A percentile compares a stretch with the other conserved stretches of the same genome.
Evolutionary conservation across 1,140 invertebrate genomes (phyloP).

Genomic region (Capitella teleta): DNA sequence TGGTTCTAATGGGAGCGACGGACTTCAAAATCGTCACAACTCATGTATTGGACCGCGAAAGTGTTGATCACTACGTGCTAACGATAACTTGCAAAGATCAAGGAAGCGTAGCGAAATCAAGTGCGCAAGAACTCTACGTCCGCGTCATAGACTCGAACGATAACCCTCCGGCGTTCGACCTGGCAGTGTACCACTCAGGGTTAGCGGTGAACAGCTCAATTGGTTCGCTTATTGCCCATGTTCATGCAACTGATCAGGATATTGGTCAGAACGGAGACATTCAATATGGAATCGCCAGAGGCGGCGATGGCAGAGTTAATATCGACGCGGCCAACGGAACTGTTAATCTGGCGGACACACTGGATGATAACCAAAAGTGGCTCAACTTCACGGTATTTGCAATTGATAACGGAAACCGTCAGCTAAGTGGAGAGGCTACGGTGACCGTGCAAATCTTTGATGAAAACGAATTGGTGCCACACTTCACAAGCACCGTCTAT

Average conservation of each 20-base stretch:
- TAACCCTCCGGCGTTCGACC: slow-evolving; percentile 34
- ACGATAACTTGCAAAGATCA: slow-evolving; percentile 17
- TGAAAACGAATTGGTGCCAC: slow-evolving; percentile 90
- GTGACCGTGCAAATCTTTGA: slow-evolving; percentile 73
- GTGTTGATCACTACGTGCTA: slow-evolving; percentile 65
- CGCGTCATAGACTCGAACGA: slow-evolving; percentile 51
- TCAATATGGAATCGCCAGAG: slow-evolving; percentile 58
- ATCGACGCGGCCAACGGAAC: slow-evolving; percentile 70
- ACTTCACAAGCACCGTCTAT: slow-evolving; percentile 71
- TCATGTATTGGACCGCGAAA: slow-evolving; percentile 69
- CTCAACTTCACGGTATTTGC: slow-evolving; percentile 75
- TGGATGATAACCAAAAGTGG: slow-evolving; percentile 70
- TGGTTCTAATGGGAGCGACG: slow-evolving; percentile 3
- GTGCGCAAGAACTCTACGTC: background rate
- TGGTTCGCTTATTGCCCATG: slow-evolving; percentile 61
- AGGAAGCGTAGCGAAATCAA: background rate
- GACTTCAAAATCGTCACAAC: slow-evolving; percentile 64
- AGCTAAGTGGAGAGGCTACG: slow-evolving; percentile 51
- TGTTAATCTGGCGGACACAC: slow-evolving; percentile 64
- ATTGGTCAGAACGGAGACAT: slow-evolving; percentile 72
- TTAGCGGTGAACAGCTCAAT: slow-evolving; percentile 7
- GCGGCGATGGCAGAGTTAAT: slow-evolving; percentile 48
- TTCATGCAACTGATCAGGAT: slow-evolving; percentile 67
- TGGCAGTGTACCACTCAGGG: background rate
- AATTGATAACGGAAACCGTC: slow-evolving; percentile 70